Base-by-base conservation (phyloP, 64 coral and sea anemone species). In the Porites australiensis region DNA sequence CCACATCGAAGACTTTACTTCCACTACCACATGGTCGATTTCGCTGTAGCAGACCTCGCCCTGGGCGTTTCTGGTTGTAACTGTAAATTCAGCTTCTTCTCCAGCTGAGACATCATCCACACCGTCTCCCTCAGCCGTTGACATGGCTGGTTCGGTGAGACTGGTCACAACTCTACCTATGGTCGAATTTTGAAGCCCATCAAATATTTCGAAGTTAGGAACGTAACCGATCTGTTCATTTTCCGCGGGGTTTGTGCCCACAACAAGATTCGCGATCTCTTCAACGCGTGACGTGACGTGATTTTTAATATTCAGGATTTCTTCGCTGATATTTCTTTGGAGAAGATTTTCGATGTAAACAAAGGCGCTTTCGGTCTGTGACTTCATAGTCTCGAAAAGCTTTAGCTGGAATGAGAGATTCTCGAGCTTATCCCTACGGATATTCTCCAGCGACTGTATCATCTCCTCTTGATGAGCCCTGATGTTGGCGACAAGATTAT, bases 51-150 rank as follows among this genome's bases (percentile, higher is more conserved):
- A 87, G 13, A 81, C 18, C 14, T 93, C 83, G 10, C 91, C 91
- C 71, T 93, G 83, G 13, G 85, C 44, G 50, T 93, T 85, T 62
- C 82, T 82, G 4, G 91, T 87, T 19, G 82, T 87, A 3, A 93
- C 91, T 19, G 62, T 87, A 79, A 93, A 93, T 45, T 87, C 82
- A 19, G 82, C 82, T 44, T 93, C 91, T 79, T 93, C 91, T 11
- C 91, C 91, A 8, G 85, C 91, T 3, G 91, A 83, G 1, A 79
- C 91, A 16, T 93, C 91, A 16, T 77, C 37, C 70, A 92, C 49
- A 5, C 90, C 90, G 14, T 85, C 90, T 12, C 90, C 90, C 19
- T 92, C 58, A 9, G 90, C 81, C 5, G 49, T 92, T 3, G 90
- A 92, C 77, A 82, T 50, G 13, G 72, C n/a, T 11, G 81, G 81